Percentiles rank a stretch among this genome's conserved stretches.
These are phyloP conservation scores for Catharus fuscescens DNA, from an alignment of 2,113 vertebrate species.

Conservation along the genomic window DNA sequence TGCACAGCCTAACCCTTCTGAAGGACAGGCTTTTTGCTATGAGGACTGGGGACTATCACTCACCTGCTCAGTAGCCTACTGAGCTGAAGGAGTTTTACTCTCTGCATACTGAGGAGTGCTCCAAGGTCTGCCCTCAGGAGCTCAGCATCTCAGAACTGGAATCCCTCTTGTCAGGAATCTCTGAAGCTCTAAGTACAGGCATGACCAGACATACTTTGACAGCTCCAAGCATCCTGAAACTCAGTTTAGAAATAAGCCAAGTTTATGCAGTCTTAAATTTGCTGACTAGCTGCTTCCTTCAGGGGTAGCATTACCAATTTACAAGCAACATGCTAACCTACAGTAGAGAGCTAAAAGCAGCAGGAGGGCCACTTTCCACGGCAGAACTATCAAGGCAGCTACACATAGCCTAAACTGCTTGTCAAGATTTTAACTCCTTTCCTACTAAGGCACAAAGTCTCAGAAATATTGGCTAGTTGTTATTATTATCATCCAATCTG, in stretches of 20 bases:
- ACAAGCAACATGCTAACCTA: not conserved
- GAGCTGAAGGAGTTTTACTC: not conserved
- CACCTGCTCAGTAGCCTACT: not conserved
- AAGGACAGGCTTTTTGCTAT: not conserved
- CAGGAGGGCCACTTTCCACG: not conserved
- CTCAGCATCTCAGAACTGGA: not conserved
- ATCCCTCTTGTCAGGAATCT: not conserved
- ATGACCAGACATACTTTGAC: not conserved
- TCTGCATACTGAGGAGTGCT: not conserved
- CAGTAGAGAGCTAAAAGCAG: not conserved
- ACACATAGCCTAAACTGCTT: not conserved
- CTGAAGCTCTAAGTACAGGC: not conserved
- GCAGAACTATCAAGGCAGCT: not conserved
- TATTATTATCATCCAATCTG: not conserved
- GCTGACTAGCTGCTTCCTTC: not conserved
- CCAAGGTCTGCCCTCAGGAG: not conserved
- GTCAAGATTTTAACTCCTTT: not conserved
- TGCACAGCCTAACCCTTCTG: not conserved
- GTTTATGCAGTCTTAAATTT: not conserved
- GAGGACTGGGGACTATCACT: not conserved
- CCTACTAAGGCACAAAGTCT: not conserved
- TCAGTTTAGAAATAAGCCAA: not conserved
- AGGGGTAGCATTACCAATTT: not conserved
- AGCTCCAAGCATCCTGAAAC: not conserved
- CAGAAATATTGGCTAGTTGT: not conserved